phyloP scores from a whole-genome alignment of 2,888 invertebrate genomes.

The Melinopterus prodromus region DNA sequence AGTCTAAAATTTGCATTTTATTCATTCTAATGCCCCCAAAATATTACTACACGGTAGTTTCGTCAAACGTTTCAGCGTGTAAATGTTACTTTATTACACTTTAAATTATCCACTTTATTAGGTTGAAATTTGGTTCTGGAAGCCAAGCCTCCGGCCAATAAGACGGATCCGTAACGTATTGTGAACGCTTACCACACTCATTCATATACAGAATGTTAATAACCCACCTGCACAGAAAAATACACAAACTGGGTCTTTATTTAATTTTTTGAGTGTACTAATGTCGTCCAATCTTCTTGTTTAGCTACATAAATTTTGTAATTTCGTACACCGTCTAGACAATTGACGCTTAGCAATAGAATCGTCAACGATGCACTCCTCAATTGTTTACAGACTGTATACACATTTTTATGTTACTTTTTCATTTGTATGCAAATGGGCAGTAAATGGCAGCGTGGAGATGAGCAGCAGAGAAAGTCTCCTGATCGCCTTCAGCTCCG shows the following conservation, averaged over 20 bases:
- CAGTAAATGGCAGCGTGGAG: background rate
- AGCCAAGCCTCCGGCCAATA: background rate
- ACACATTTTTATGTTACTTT: background rate
- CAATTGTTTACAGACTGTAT: background rate
- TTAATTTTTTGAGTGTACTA: too few species aligned
- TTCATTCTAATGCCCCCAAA: background rate
- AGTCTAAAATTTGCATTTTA: background rate
- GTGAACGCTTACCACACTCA: background rate
- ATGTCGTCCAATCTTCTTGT: too few species aligned
- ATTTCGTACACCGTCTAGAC: too few species aligned
- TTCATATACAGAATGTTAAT: background rate
- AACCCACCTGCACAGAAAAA: background rate
- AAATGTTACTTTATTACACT: background rate
- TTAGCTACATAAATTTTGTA: too few species aligned
- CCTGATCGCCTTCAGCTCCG: background rate
- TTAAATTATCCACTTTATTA: background rate
- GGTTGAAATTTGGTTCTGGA: background rate
- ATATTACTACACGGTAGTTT: background rate
- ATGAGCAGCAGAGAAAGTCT: conserved; percentile 4
- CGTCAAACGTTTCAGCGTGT: background rate
- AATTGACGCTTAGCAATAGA: too few species aligned
- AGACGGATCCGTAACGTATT: background rate
- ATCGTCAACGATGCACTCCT: background rate
- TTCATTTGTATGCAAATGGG: background rate
- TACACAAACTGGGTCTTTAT: too few species aligned